Base-by-base conservation (phyloP, 2,113 vertebrate genomes). In the Carollia perspicillata region DNA sequence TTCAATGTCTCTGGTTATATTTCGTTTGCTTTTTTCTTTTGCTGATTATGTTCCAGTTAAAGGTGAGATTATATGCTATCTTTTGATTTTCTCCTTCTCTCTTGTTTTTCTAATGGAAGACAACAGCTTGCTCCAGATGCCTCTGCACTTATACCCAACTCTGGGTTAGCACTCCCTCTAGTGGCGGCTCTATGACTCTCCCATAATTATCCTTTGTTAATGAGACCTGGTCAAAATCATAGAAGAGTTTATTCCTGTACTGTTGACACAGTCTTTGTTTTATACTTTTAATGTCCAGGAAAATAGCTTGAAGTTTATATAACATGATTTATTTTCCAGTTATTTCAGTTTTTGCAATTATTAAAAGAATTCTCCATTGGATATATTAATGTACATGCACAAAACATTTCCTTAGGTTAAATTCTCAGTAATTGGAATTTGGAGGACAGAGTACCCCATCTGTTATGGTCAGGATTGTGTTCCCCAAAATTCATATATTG, bases 151-250 rank as follows among this genome's bases (percentile, higher is more conserved):
- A 51, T 5, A 3, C 20, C 26, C 75, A 72, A 13, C n/a, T 77
- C 71, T 95, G 87, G 87, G 65, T 55, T 72, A 92, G 60, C 7
- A 0, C 95, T 71, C 94, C 92, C 92, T 96, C 96, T 97, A 92
- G 94, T 94, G 97, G 84, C 68, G 69, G 40, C 9, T 96, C 4
- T 4, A 2, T 3, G 65, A 92, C 63, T 88, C 7, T 58, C 40
- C 65, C 20, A 5, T 37, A 87, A 71, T 69, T 94, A 94, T 65
- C 68, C 49, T 90, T 63, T 1, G 1, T 44, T 30, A 37, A 10
- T 42, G 26, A 79, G 40, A 84, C 8, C 3, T 33, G n/a, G 7
- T 75, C 13, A 84, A 85, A 88, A 49, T 37, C 5, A 10, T 0
- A 23, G 37, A 51, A 40, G 49, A 35, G n/a, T 44, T 75, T 81